Evolutionary conservation across 1,140 invertebrate species (phyloP).

Genomic region (Drosophila bifasciata): DNA sequence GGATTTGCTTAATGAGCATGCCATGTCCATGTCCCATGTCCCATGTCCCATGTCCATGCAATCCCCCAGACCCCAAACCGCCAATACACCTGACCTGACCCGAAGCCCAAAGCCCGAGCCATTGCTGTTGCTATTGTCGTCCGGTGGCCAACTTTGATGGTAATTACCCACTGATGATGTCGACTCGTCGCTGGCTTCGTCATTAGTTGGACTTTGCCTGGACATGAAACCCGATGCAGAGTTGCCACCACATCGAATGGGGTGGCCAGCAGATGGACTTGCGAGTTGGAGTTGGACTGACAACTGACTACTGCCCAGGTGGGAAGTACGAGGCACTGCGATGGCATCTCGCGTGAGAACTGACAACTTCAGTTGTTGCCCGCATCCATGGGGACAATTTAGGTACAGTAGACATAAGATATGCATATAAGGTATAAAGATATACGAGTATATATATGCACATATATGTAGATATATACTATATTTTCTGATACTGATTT

Average conservation of each 20-base stretch:
- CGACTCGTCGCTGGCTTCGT: conserved; percentile 39
- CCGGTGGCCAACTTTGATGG: conserved; percentile 39
- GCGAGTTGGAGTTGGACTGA: background rate
- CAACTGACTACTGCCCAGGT: no score
- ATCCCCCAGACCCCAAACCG: conserved; percentile 33
- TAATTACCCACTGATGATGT: conserved; percentile 55
- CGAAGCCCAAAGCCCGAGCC: background rate
- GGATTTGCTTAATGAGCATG: conserved; percentile 76
- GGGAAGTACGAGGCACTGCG: no score
- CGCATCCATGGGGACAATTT: background rate
- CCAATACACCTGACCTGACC: conserved; percentile 1
- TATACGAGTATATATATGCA: no score
- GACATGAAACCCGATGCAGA: conserved; percentile 47
- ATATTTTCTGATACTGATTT: no score
- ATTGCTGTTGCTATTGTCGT: no score
- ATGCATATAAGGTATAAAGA: no score
- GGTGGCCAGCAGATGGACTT: conserved; percentile 11
- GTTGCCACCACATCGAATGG: conserved; percentile 21
- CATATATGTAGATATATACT: no score
- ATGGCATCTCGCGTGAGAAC: conserved; percentile 27
- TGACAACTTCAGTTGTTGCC: conserved; percentile 1
- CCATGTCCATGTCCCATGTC: conserved; percentile 56
- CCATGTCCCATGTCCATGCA: conserved; percentile 41
- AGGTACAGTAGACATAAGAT: no score
- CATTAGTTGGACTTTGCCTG: conserved; percentile 39